These are phyloP conservation scores for Oophaga sylvatica DNA, from an alignment of 2,797 vertebrate species.

Conservation along the genomic window DNA sequence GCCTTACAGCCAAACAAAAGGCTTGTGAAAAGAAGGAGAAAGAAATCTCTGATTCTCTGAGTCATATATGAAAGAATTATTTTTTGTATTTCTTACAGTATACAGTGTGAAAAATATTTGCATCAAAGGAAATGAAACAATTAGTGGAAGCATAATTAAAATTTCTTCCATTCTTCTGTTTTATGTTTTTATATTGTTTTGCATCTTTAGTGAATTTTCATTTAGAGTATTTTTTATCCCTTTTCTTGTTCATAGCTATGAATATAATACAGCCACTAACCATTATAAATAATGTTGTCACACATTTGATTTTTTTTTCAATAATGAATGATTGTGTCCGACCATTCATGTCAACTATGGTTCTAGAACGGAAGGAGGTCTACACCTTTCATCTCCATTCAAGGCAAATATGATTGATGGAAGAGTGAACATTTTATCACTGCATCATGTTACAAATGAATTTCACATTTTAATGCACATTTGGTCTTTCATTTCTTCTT, in stretches of 20 bases:
- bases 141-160: no score
- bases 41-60: no score
- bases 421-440: conserved; percentile 1
- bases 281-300: not conserved
- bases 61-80: no score
- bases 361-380: not conserved
- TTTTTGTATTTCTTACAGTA: no score
- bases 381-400: not conserved
- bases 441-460: conserved; percentile 40
- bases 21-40: no score
- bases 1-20: no score
- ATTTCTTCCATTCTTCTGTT: no score
- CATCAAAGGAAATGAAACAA: no score
- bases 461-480: conserved; percentile 47
- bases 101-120: no score
- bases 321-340: conserved; percentile 15
- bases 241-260: not conserved
- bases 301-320: not conserved
- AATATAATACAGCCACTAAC: not conserved
- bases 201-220: not conserved
- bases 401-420: conserved; percentile 37
- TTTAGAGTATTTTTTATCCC: not conserved
- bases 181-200: not conserved
- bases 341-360: not conserved
- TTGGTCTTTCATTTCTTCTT: conserved; percentile 47